Percentiles rank a stretch among this genome's conserved stretches.
phyloP scores from a whole-genome alignment of 2,797 vertebrate genomes.

The Paratrypauchen microcephalus region DNA sequence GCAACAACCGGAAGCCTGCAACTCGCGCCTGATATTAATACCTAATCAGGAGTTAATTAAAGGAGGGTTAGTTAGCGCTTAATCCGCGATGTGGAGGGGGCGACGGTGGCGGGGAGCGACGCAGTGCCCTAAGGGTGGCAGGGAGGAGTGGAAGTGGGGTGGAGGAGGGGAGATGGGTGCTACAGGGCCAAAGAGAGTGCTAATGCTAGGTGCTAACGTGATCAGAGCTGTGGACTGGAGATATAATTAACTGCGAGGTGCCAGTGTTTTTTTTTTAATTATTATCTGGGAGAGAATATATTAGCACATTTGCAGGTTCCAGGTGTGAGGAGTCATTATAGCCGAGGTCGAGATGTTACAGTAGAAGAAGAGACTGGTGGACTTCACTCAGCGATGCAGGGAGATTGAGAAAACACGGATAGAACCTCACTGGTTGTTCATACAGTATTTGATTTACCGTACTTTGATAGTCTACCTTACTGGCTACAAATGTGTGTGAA shows the following conservation, averaged over 20 bases:
- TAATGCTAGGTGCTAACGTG: constrained; percentile 40
- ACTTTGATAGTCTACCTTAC: too few relatives aligned
- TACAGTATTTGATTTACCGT: too few relatives aligned
- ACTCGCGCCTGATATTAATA: constrained; percentile 74
- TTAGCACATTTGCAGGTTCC: constrained; percentile 33
- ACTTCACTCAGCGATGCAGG: neutral
- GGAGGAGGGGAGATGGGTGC: constrained; percentile 5
- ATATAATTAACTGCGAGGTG: constrained; percentile 59
- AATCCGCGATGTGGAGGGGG: constrained; percentile 66
- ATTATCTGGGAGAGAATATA: constrained; percentile 37
- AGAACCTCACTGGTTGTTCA: too few relatives aligned
- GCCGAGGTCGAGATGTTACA: constrained; percentile 11
- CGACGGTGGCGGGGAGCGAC: constrained; percentile 55
- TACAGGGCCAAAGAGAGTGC: constrained; percentile 13
- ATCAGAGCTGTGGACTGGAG: constrained; percentile 42
- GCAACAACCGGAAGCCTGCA: constrained; percentile 73
- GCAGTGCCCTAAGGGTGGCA: constrained; percentile 56
- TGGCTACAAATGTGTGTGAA: too few relatives aligned
- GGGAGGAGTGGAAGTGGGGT: neutral
- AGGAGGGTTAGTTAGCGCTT: constrained; percentile 69
- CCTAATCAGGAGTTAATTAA: constrained; percentile 77
- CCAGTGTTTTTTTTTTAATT: constrained; percentile 17
- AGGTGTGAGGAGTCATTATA: constrained; percentile 29
- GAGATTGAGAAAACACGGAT: neutral
- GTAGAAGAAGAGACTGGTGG: constrained; percentile 9